These are phyloP conservation scores for Amphipoea oculea DNA, from an alignment of 2,888 invertebrate species.

Conservation along the genomic window DNA sequence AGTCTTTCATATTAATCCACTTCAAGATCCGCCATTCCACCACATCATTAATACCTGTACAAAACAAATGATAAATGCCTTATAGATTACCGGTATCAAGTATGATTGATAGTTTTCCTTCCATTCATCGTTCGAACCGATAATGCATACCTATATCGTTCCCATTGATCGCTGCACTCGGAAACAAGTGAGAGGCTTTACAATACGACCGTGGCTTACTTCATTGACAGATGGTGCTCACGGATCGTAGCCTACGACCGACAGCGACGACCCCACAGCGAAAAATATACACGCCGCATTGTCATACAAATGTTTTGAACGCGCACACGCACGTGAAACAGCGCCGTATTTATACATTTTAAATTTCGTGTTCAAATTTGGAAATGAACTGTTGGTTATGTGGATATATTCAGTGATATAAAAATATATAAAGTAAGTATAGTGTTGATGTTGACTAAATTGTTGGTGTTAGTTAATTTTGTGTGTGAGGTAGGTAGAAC, in stretches of 20 bases:
- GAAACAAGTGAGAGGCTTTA: constrained; percentile 82
- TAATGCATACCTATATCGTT: constrained; percentile 21
- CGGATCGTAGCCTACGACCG: constrained; percentile 74
- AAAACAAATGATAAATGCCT: constrained; percentile 14
- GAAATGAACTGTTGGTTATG: constrained; percentile 41
- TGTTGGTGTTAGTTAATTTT: constrained; percentile 2
- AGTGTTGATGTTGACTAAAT: constrained; percentile 13
- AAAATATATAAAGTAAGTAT: constrained; percentile 34
- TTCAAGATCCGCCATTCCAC: background rate
- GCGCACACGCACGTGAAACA: constrained; percentile 67
- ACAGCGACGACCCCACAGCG: constrained; percentile 80
- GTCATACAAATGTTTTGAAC: constrained; percentile 79
- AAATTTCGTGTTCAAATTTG: constrained; percentile 39
- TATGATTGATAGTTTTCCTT: constrained; percentile 47
- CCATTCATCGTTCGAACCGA: constrained; percentile 43
- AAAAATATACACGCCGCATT: constrained; percentile 79
- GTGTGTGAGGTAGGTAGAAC: constrained; percentile 20
- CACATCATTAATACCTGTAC: constrained; percentile 11
- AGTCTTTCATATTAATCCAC: background rate
- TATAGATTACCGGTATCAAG: constrained; percentile 22
- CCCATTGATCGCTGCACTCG: constrained; percentile 67
- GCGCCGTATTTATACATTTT: constrained; percentile 14
- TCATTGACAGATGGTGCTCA: constrained; percentile 82
- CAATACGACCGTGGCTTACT: constrained; percentile 82
- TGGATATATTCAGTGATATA: constrained; percentile 32